A percentile compares a stretch with the other conserved stretches of the same genome.
Evolutionary conservation across 2,888 invertebrate genomes (phyloP).

Genomic region (Drosophila histrio): DNA sequence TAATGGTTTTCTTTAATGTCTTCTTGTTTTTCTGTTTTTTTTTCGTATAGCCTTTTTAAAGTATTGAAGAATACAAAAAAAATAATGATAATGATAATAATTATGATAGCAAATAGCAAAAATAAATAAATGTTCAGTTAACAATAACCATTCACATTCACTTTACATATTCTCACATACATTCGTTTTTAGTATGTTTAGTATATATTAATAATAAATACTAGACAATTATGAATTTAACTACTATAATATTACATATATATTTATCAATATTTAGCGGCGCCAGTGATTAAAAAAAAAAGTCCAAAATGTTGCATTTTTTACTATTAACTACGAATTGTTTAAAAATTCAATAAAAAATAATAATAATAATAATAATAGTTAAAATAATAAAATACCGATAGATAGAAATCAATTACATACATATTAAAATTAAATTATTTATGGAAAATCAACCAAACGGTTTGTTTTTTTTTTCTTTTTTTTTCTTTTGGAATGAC

Average conservation of each 20-base stretch:
- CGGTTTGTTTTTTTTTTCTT: conserved; percentile 12
- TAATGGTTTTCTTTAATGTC: conserved; percentile 12
- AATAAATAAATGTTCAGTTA: conserved; percentile 55
- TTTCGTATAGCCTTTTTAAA: conserved; percentile 30
- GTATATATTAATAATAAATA: conserved; percentile 46
- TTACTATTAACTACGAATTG: conserved; percentile 34
- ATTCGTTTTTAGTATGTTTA: conserved; percentile 6
- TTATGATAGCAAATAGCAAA: conserved; percentile 10
- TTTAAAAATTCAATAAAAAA: conserved; percentile 11
- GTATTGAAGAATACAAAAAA: too few species aligned
- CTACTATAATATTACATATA: conserved; percentile 4
- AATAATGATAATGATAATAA: conserved; percentile 11
- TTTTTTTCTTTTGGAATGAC: conserved; percentile 59
- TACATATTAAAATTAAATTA: conserved; percentile 7
- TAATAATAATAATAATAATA: conserved; percentile 4
- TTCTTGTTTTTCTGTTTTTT: background rate
- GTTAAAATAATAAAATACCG: conserved; percentile 13
- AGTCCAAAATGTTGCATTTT: conserved; percentile 47
- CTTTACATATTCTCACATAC: conserved; percentile 17
- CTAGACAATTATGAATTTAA: conserved; percentile 32
- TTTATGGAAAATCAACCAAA: conserved; percentile 17
- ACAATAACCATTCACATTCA: conserved; percentile 41
- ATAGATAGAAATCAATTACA: conserved; percentile 11
- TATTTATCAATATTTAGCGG: conserved; percentile 23
- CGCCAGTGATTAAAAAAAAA: conserved; percentile 24